Conservation (phyloP, 1,140 invertebrate genomes). For the Lucilia sericata region DNA sequence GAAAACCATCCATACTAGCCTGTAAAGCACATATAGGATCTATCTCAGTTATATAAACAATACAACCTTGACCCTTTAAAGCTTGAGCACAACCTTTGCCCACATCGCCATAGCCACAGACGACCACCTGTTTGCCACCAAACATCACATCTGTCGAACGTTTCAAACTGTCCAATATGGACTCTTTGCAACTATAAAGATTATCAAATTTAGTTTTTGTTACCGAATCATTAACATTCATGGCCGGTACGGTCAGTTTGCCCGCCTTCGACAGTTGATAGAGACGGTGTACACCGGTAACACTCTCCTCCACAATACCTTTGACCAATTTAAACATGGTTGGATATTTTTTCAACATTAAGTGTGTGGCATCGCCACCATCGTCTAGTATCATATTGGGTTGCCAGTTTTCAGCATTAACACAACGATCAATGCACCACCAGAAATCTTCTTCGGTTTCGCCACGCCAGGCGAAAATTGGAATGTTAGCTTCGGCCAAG, state of each 20-base stretch:
- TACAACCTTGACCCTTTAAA: constrained; percentile 92
- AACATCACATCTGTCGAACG: constrained; percentile 90
- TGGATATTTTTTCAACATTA: constrained; percentile 97
- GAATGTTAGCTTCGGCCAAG: constrained; percentile 88
- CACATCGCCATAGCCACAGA: constrained; percentile 98
- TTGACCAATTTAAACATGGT: constrained; percentile 96
- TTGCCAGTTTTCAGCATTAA: constrained; percentile 93
- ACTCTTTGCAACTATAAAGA: constrained; percentile 69
- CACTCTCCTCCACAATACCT: constrained; percentile 98
- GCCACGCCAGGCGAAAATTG: constrained; percentile 95
- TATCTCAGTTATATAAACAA: constrained; percentile 96
- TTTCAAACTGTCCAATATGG: constrained; percentile 66
- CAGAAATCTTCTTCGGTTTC: constrained; percentile 98
- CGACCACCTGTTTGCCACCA: constrained; percentile 95
- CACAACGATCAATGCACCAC: constrained; percentile 98
- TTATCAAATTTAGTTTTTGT: constrained; percentile 99
- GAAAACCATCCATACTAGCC: constrained; percentile 98
- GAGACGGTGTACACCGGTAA: constrained; percentile 95
- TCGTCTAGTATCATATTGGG: constrained; percentile 99
- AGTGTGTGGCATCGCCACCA: constrained; percentile 96
- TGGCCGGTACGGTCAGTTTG: constrained; percentile 95
- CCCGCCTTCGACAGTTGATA: constrained; percentile 96
- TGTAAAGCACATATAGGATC: constrained; percentile 98
- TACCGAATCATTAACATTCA: constrained; percentile 99
- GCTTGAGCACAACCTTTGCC: constrained; percentile 98